phyloP scores from a whole-genome alignment of 2,888 invertebrate genomes.

The Corbicula japonica region DNA sequence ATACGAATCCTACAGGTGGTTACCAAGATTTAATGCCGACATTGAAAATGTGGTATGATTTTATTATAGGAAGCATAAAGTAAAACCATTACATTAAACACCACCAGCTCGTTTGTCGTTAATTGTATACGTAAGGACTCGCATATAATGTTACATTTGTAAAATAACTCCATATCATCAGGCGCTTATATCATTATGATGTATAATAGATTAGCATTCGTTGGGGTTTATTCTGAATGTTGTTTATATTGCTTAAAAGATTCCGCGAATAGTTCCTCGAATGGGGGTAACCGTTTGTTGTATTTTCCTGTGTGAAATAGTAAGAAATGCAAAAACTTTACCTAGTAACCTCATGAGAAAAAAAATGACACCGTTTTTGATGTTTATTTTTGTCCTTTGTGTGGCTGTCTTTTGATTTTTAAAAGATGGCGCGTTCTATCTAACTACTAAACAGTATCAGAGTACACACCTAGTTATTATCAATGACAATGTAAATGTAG shows the following conservation, averaged over 20 bases:
- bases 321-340: not conserved
- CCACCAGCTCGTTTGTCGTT: conserved; percentile 17
- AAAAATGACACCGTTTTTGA: too few species aligned
- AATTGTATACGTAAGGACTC: conserved; percentile 46
- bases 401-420: too few species aligned
- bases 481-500: too few species aligned
- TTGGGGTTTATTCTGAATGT: conserved; percentile 37
- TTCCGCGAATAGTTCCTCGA: conserved; percentile 47
- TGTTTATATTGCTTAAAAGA: conserved; percentile 54
- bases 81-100: conserved; percentile 29
- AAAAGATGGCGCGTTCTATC: too few species aligned
- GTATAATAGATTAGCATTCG: conserved; percentile 34
- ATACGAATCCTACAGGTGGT: conserved; percentile 40
- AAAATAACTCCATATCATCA: conserved; percentile 25
- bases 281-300: conserved; percentile 38
- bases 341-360: conserved; percentile 27
- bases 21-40: not conserved
- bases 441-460: too few species aligned
- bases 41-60: conserved; percentile 23
- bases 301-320: conserved; percentile 65
- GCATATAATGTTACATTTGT: conserved; percentile 28
- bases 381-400: too few species aligned
- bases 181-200: conserved; percentile 20
- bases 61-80: conserved; percentile 20
- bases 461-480: too few species aligned